These are phyloP conservation scores for Schrankia costaestrigalis DNA, from an alignment of 2,888 invertebrate species.

Conservation along the genomic window DNA sequence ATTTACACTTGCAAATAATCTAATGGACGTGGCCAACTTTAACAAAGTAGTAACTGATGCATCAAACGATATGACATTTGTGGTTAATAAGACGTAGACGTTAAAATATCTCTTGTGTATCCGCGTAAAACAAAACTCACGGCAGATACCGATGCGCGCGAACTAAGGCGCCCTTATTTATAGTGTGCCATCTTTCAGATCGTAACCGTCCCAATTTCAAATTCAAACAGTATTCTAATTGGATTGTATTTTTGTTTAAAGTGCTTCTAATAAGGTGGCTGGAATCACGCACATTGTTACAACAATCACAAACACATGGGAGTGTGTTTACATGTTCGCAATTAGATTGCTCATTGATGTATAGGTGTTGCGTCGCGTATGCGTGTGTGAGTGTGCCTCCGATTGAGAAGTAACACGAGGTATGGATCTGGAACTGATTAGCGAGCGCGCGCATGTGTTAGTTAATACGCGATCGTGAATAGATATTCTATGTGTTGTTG, in stretches of 20 bases:
- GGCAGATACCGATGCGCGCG: slow-evolving; percentile 50
- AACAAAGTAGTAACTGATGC: slow-evolving; percentile 75
- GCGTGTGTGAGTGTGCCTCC: slow-evolving; percentile 49
- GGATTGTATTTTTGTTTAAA: slow-evolving; percentile 77
- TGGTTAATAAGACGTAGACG: slow-evolving; percentile 65
- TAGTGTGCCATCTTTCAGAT: slow-evolving; percentile 76
- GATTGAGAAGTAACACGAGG: slow-evolving; percentile 68
- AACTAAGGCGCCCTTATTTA: slow-evolving; percentile 70
- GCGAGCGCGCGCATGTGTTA: slow-evolving; percentile 65
- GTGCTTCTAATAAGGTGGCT: slow-evolving; percentile 71
- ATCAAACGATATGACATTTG: slow-evolving; percentile 73
- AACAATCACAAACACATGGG: slow-evolving; percentile 64
- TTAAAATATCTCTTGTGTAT: slow-evolving; percentile 59
- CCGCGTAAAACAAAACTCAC: slow-evolving; percentile 50
- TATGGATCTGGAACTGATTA: slow-evolving; percentile 75
- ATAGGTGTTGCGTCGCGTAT: slow-evolving; percentile 48
- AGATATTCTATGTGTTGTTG: slow-evolving; percentile 66
- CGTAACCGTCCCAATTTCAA: slow-evolving; percentile 72
- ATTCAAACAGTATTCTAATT: slow-evolving; percentile 75
- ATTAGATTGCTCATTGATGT: slow-evolving; percentile 75
- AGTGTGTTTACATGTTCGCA: slow-evolving; percentile 74
- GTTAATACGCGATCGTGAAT: slow-evolving; percentile 66
- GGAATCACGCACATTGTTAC: slow-evolving; percentile 72
- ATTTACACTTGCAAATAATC: slow-evolving; percentile 73
- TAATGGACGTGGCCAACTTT: slow-evolving; percentile 52